phyloP scores from a whole-genome alignment of 2,797 vertebrate species.

The Spinibarbus caldwelli region DNA sequence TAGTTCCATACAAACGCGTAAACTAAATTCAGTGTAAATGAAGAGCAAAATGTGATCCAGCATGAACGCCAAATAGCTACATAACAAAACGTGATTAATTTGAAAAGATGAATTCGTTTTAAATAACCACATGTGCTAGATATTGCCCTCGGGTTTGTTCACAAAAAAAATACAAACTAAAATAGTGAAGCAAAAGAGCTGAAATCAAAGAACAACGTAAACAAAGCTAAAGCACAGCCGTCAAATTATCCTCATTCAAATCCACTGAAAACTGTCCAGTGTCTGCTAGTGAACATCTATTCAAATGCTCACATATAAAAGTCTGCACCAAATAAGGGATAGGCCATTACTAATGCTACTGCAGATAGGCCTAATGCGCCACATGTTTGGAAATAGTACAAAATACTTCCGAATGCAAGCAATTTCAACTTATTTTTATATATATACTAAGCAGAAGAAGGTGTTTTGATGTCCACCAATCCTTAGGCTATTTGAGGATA shows the following conservation, averaged over 20 bases:
- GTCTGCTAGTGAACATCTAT: neutral
- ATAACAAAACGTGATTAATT: neutral
- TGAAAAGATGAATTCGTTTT: neutral
- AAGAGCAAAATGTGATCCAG: neutral
- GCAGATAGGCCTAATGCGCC: neutral
- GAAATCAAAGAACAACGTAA: neutral
- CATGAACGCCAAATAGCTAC: neutral
- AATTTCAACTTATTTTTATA: neutral
- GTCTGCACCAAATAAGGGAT: neutral
- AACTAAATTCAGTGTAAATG: neutral
- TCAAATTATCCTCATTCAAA: neutral
- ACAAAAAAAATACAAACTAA: neutral
- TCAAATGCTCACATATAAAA: neutral
- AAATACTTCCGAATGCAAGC: neutral
- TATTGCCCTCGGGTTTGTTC: neutral
- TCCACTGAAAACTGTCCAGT: neutral
- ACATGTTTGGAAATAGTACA: neutral
- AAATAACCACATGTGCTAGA: neutral
- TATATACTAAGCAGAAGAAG: too few relatives aligned
- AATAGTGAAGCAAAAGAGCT: neutral
- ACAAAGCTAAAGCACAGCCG: neutral
- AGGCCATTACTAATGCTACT: constrained; percentile 29
- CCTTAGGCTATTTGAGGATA: constrained; percentile 58
- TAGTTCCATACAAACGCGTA: neutral
- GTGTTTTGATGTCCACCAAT: constrained; percentile 21